These are phyloP conservation scores for Reinhardtius hippoglossoides DNA, from an alignment of 2,113 vertebrate genomes.

Conservation along the genomic window DNA sequence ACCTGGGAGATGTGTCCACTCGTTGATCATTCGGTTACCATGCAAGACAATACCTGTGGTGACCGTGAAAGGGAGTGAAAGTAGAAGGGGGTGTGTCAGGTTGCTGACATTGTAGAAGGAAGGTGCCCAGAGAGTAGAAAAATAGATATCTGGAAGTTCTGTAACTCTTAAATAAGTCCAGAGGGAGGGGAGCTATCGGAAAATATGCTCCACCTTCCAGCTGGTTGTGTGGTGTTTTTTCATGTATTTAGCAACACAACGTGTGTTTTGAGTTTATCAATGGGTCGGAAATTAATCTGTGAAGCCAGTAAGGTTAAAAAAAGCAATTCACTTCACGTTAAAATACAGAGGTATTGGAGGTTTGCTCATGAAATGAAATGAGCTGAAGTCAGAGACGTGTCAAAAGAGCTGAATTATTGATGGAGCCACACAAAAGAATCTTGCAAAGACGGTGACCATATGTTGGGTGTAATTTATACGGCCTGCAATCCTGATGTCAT, in stretches of 20 bases:
- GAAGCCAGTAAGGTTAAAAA: neutral
- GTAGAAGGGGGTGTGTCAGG: conserved; percentile 71
- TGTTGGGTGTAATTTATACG: neutral
- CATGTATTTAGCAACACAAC: too few relatives aligned
- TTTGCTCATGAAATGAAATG: conserved; percentile 29
- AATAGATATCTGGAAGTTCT: conserved; percentile 39
- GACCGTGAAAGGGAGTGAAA: conserved; percentile 82
- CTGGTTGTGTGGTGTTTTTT: neutral
- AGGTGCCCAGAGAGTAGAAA: conserved; percentile 44
- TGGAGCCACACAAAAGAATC: conserved; percentile 24
- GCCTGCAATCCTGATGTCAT: neutral
- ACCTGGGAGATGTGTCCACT: conserved; percentile 55
- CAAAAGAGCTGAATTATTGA: conserved; percentile 50
- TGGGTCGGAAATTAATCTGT: neutral
- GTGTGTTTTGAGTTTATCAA: neutral
- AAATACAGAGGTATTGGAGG: neutral
- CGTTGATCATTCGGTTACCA: conserved; percentile 74
- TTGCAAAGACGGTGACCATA: conserved; percentile 9
- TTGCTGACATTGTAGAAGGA: conserved; percentile 61
- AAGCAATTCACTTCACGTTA: neutral
- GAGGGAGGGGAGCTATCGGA: neutral
- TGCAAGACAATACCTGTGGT: conserved; percentile 80
- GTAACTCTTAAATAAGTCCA: conserved; percentile 67
- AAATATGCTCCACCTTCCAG: neutral
- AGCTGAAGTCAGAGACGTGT: conserved; percentile 25